Base-by-base conservation (phyloP, 2,888 invertebrate genomes). In the Protodeltote pygarga region DNA sequence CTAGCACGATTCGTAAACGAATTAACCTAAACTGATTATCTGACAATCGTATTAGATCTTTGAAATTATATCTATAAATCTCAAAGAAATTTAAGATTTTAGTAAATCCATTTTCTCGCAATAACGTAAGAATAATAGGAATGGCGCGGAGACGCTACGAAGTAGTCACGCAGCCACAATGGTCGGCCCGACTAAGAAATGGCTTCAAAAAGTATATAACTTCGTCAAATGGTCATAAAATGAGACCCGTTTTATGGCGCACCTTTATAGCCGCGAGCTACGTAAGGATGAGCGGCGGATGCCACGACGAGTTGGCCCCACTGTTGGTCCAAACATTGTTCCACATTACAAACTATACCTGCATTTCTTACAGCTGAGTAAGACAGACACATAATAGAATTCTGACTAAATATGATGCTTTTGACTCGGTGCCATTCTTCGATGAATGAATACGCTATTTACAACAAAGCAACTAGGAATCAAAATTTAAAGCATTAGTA, bases 211-310 rank as follows among this genome's bases (percentile, higher is more conserved):
- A 86, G 85, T 84, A 85, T 85, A 88, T 87, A 86, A 87, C 87
- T 87, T 86, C 85, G 90, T 89, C 90, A 90, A 90, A 89, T 83
- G 89, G 86, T 88, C 87, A 83, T 90, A 91, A 91, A 90, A 83
- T 81, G 83, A 79, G 86, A 84, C 83, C 82, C 84, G 90, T 89
- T 90, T 90, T 89, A 90, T 85, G 86, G 85, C 81, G 80, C 87
- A 85, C 85, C 85, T 90, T 88, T 89, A 89, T 83, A 84, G 85
- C 89, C 83, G 79, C 81, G 66, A 77, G 88, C 83, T 83, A 78
- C 82, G 81, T 82, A 81, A 81, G 81, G 85, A 83, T 82, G 85
- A 77, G 78, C 83, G 77, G 73, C 76, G 83, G 82, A 81, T 80
- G 78, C 83, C 78, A 70, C 72, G 73, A 38, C 51, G 37, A 53